Conservation (phyloP, 1,140 invertebrate species). For the Tetranychus cinnabarinus region DNA sequence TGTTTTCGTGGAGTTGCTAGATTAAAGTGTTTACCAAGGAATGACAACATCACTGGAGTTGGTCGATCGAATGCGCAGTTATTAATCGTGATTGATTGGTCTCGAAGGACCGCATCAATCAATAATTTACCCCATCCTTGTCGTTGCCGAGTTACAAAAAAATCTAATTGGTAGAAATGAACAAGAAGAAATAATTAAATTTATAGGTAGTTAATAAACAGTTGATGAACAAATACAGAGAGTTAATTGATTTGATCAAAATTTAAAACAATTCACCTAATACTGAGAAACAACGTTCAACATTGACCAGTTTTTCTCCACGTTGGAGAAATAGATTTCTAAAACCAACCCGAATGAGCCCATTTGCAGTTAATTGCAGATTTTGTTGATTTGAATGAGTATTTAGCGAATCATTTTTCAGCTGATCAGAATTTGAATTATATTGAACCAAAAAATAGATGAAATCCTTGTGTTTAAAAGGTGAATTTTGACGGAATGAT, state of each 20-base stretch:
- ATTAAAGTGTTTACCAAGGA: conserved; percentile 2
- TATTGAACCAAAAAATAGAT: neutral
- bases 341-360: conserved; percentile 3
- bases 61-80: conserved; percentile 5
- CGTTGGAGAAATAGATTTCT: conserved; percentile 1
- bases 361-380: neutral
- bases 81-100: neutral
- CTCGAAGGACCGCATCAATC: neutral
- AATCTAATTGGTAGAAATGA: neutral
- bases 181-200: neutral
- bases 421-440: neutral
- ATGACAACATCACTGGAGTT: conserved; percentile 3
- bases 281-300: conserved; percentile 2
- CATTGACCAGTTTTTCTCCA: neutral
- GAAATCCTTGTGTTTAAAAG: neutral
- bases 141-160: conserved; percentile 2
- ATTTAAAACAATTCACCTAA: neutral
- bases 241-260: neutral
- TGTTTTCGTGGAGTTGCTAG: neutral
- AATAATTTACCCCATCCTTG: conserved; percentile 4
- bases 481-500: neutral
- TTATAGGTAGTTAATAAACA: neutral
- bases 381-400: no score
- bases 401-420: neutral
- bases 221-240: neutral